Evolutionary conservation across 2,888 invertebrate species (phyloP).

Genomic region (Thyatira batis): DNA sequence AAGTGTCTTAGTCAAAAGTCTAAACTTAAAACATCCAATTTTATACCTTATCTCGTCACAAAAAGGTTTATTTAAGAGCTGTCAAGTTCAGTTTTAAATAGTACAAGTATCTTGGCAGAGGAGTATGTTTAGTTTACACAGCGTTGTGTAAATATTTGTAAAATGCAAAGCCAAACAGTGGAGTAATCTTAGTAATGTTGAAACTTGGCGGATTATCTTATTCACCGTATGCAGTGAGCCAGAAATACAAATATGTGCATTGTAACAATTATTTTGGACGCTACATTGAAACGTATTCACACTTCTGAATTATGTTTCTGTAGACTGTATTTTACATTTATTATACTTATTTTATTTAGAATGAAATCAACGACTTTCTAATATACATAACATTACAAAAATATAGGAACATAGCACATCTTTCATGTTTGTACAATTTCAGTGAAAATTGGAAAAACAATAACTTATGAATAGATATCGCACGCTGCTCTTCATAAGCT

Average conservation of each 20-base stretch:
- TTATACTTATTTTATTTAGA: too few relatives aligned
- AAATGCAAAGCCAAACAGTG: constrained; percentile 55
- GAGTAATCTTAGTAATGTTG: constrained; percentile 55
- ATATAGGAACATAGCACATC: too few relatives aligned
- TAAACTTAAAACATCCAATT: constrained; percentile 8
- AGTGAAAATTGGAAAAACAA: too few relatives aligned
- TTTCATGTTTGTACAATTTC: too few relatives aligned
- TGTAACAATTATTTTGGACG: background rate
- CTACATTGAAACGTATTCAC: background rate
- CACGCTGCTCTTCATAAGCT: too few relatives aligned
- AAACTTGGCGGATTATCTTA: constrained; percentile 56
- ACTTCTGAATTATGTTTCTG: too few relatives aligned
- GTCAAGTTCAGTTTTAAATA: constrained; percentile 6
- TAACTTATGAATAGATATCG: too few relatives aligned
- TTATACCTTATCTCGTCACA: constrained; percentile 13
- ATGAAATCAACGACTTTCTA: too few relatives aligned
- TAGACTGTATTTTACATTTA: too few relatives aligned
- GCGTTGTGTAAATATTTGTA: constrained; percentile 67
- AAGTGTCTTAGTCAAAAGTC: constrained; percentile 11
- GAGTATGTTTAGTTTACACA: constrained; percentile 57
- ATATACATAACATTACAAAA: too few relatives aligned
- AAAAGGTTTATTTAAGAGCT: constrained; percentile 11
- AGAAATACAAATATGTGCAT: constrained; percentile 37
- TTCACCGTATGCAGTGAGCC: constrained; percentile 41
- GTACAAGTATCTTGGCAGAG: constrained; percentile 34